Percentiles rank a stretch among this genome's conserved stretches.
Evolutionary conservation across 2,888 invertebrate species (phyloP).

Genomic region (Drepana falcataria): DNA sequence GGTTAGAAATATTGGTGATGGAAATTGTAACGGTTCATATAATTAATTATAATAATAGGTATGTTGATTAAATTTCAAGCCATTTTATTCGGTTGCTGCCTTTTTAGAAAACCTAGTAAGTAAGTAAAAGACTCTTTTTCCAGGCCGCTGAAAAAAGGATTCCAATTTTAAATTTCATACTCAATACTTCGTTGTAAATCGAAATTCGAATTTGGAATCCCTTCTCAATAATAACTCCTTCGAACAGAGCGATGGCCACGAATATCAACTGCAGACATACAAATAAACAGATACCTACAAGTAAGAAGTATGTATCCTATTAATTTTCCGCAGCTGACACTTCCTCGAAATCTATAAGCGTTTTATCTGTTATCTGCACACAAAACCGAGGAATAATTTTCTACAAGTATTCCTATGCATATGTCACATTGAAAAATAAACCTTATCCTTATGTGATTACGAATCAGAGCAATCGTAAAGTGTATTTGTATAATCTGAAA

Average conservation of each 20-base stretch:
- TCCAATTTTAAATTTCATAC: no score
- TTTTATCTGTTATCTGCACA: constrained; percentile 11
- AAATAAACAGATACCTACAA: not conserved
- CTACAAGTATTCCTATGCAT: constrained; percentile 6
- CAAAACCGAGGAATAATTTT: constrained; percentile 10
- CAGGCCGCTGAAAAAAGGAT: no score
- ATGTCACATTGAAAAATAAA: constrained; percentile 5
- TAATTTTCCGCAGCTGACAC: not conserved
- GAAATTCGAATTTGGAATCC: no score
- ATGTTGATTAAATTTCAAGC: no score
- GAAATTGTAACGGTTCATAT: not conserved
- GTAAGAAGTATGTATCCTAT: not conserved
- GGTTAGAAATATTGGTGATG: not conserved
- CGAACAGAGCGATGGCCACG: no score
- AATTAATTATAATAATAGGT: no score
- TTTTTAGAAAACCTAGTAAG: no score
- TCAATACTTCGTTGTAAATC: no score
- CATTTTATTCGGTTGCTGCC: no score
- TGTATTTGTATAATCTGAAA: constrained; percentile 13
- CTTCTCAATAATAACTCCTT: no score
- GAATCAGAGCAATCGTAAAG: constrained; percentile 6
- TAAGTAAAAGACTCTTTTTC: no score
- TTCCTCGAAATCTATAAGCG: constrained; percentile 11
- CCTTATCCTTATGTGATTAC: constrained; percentile 1
- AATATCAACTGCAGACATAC: no score